phyloP scores from a whole-genome alignment of 2,113 vertebrate genomes.

The Abramis brama region DNA sequence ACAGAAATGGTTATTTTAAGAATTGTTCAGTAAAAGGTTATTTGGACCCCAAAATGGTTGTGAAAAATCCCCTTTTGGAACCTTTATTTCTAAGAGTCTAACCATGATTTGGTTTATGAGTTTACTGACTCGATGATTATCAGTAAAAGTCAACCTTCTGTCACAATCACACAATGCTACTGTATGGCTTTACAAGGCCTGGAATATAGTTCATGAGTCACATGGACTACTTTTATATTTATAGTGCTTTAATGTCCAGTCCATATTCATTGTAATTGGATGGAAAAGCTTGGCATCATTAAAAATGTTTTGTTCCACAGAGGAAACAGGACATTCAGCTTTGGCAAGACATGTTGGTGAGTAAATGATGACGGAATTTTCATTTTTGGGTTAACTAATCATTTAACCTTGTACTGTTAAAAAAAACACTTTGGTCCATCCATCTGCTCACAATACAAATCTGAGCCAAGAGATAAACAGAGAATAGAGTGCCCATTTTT shows the following conservation, averaged over 20 bases:
- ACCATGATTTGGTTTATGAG: neutral
- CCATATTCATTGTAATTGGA: neutral
- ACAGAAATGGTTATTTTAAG: too few relatives aligned
- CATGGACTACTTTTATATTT: neutral
- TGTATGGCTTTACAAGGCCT: neutral
- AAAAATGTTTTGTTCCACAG: neutral
- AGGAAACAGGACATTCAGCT: neutral
- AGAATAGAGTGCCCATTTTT: conserved; percentile 5
- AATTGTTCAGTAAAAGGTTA: too few relatives aligned
- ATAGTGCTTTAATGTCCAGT: neutral
- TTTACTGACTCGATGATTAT: neutral
- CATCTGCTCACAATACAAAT: conserved; percentile 11
- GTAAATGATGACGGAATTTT: neutral
- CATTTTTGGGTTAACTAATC: neutral
- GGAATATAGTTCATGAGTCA: neutral
- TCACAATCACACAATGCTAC: neutral
- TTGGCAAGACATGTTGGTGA: neutral
- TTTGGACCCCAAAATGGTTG: too few relatives aligned
- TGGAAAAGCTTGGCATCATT: neutral
- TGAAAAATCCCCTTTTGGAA: too few relatives aligned
- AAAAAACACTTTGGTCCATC: neutral
- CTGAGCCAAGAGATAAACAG: neutral
- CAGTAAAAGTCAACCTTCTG: neutral
- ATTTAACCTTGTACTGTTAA: neutral
- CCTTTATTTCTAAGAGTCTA: too few relatives aligned